Conservation (phyloP, 2,888 invertebrate species). For the Drosophila mercatorum region DNA sequence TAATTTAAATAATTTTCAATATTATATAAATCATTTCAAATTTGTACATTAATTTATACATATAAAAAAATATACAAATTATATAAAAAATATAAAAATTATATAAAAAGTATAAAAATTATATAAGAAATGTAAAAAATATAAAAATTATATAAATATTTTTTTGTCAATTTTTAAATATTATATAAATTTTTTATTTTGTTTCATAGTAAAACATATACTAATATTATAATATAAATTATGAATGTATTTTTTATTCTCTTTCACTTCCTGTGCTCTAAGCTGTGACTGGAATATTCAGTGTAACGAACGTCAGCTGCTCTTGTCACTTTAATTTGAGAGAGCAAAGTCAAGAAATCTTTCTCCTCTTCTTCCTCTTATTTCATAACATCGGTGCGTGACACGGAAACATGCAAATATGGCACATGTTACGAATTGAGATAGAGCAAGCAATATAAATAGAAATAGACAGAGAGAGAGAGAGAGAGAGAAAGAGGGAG, state of each 20-base stretch:
- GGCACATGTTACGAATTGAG: slow-evolving; percentile 31
- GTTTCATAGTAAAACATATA: background rate
- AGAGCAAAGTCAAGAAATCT: slow-evolving; percentile 28
- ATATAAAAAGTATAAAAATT: too few species aligned
- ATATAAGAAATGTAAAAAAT: too few species aligned
- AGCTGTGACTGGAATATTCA: slow-evolving; percentile 4
- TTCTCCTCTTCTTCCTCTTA: slow-evolving; percentile 15
- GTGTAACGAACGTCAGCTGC: slow-evolving; percentile 40
- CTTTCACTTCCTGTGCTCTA: background rate
- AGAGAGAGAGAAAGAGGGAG: too few species aligned
- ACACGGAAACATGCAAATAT: slow-evolving; percentile 59
- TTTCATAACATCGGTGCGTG: slow-evolving; percentile 41
- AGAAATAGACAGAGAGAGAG: background rate
- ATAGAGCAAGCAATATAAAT: slow-evolving; percentile 1
- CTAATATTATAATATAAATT: background rate
- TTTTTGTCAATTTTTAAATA: background rate
- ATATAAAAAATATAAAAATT: background rate
- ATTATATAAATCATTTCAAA: background rate
- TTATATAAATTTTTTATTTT: too few species aligned
- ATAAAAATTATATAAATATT: background rate
- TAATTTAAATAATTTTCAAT: too few species aligned
- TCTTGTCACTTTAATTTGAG: slow-evolving; percentile 56
- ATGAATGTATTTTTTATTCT: background rate
- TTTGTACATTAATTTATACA: too few species aligned
- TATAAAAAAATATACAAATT: background rate